A percentile compares a stretch with the other conserved stretches of the same genome.
These are phyloP conservation scores for Brienomyrus longianalis DNA, from an alignment of 2,113 vertebrate species.

Conservation along the genomic window DNA sequence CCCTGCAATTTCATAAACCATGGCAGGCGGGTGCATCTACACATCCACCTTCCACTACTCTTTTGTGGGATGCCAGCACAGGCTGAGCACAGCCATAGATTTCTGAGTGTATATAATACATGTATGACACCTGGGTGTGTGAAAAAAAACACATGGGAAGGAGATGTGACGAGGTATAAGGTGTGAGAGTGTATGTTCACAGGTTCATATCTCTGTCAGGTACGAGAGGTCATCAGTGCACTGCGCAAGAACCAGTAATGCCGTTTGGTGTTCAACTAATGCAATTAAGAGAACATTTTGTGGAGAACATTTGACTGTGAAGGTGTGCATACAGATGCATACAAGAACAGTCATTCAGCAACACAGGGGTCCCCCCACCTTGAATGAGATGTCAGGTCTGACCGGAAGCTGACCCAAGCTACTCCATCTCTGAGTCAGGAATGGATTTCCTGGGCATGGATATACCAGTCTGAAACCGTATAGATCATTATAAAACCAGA, in stretches of 20 bases:
- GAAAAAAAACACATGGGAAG: not conserved
- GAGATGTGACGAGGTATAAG: not conserved
- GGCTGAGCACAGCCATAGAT: not conserved
- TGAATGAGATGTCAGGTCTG: not conserved
- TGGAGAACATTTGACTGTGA: not conserved
- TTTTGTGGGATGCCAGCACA: not conserved
- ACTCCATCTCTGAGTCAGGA: not conserved
- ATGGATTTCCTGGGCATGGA: not conserved
- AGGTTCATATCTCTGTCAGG: not conserved
- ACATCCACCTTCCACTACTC: not conserved
- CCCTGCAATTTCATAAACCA: slow-evolving; percentile 23
- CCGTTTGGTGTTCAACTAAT: not conserved
- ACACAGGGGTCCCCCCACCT: not conserved
- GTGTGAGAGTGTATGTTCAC: not conserved
- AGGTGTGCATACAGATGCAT: slow-evolving; percentile 17
- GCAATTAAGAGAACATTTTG: not conserved
- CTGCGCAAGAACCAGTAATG: not conserved
- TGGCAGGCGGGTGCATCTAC: not conserved
- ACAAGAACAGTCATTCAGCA: not conserved
- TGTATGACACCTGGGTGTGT: not conserved
- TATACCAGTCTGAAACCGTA: not conserved
- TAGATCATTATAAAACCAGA: not conserved
- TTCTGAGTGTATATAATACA: not conserved
- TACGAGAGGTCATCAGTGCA: not conserved
- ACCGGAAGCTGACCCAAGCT: not conserved